Base-by-base conservation (phyloP, 2,888 invertebrate genomes). In the Frankliniella intonsa region DNA sequence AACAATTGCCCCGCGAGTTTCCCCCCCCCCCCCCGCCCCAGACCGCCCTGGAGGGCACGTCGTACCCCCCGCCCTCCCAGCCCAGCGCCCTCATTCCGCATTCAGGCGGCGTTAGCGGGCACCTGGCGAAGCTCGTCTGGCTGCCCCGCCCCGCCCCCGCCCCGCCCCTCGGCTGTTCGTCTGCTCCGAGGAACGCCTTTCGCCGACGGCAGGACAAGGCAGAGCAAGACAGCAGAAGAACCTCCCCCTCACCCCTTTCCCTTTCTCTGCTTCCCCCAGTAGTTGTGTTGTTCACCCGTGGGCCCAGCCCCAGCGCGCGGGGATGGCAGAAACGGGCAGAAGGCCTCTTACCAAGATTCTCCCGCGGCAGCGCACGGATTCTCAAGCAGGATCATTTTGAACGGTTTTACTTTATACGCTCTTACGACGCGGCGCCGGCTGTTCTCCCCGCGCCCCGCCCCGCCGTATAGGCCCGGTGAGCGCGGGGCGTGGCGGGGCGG, bases 101-200 rank as follows among this genome's bases (percentile, higher is more conserved):
- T 76, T 76, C 69, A 76, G 69, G 69, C 22, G 69, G 69, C 69
- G 69, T 76, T 76, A 76, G 69, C 69, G 69, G 69, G 69, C 69
- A 76, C 69, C 69, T 76, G 69, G 69, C 69, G 69, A 22, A n/a
- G 25, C 69, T 76, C 69, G 69, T 76, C 69, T 76, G 69, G 69
- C 25, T 22, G 22, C 22, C 25, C 11, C 69, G n/a, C 69, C 69
- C 22, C 69, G 22, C 69, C 69, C 69, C 22, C 69, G 22, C 69
- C 69, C 69, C 69, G 9, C 69, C 69, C 69, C 69, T 11, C 69
- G 7, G 19, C 69, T 76, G n/a, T 25, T 25, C 1, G 22, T 2
- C 25, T 25, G 69, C 69, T 25, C 69, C 12, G 22, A 22, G 22
- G 69, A 9, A n/a, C 19, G 65, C 65, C n/a, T 22, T 22, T 11